Base-by-base conservation (phyloP, 2,113 vertebrate genomes). In the Channa maculata region DNA sequence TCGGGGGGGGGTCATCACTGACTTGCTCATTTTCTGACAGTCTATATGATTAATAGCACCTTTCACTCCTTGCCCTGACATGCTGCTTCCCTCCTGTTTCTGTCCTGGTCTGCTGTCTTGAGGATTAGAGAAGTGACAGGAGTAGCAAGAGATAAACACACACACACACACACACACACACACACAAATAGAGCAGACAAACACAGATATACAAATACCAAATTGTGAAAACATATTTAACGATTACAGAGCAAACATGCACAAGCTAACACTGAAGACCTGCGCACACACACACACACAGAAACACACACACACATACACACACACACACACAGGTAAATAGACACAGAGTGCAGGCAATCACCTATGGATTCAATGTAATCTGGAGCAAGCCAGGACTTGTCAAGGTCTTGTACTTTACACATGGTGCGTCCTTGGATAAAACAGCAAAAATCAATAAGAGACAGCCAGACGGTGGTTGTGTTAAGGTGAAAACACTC, bases 21-120 rank as follows among this genome's bases (percentile, higher is more conserved):
- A 79, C 50, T 44, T 10, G 8, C 2, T 1, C 70, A 63, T 77
- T 85, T 82, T 82, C 44, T 65, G 77, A 80, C 87, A 90, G 24
- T 45, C 2, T 63, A 44, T 38, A 3, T 90, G 92, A 94, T 87
- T 89, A 92, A 92, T 89, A 80, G 3, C 86, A 91, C 74, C 85
- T 91, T 82, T 89, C 89, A 85, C 68, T 54, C 63, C 3, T 41
- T 4, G 39, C 4, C 39, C 70, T 79, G 78, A 71, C 75, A 78
- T 80, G 65, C 59, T 72, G 72, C 73, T 77, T 80, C 57, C 36
- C 44, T 65, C 50, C 45, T 65, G 8, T 34, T 24, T 60, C 53
- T 48, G 54, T 63, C 66, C 52, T 67, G 45, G 52, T 24, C 65
- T 15, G 36, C 37, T 48, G 61, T 79, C 75, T 67, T 65, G 33